Percentiles rank a stretch among this genome's conserved stretches.
phyloP scores from a whole-genome alignment of 2,113 vertebrate genomes.

The Cyanistes caeruleus region DNA sequence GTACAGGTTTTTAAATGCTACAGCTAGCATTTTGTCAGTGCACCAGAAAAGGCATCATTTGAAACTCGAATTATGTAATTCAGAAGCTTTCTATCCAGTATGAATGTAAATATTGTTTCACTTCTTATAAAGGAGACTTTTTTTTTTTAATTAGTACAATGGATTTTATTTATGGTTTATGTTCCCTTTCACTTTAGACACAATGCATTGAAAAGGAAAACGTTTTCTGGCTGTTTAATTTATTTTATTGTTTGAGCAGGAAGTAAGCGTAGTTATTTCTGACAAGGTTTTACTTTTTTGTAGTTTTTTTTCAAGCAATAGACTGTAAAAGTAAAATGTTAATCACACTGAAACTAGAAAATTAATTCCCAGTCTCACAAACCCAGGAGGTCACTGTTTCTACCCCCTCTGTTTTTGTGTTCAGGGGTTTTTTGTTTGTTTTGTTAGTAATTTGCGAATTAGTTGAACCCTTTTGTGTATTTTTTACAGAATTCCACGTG shows the following conservation, averaged over 20 bases:
- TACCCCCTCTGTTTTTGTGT: conserved; percentile 40
- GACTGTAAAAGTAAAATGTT: conserved; percentile 73
- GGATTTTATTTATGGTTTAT: conserved; percentile 80
- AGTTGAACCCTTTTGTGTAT: conserved; percentile 66
- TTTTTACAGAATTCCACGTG: conserved; percentile 79
- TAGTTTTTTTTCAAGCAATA: conserved; percentile 71
- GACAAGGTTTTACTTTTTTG: conserved; percentile 72
- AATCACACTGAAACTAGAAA: conserved; percentile 77
- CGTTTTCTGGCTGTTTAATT: conserved; percentile 82
- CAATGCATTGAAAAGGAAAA: conserved; percentile 74
- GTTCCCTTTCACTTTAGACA: conserved; percentile 75
- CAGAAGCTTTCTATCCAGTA: conserved; percentile 66
- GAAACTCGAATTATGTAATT: conserved; percentile 72
- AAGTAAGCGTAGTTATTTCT: conserved; percentile 74
- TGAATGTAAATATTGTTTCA: conserved; percentile 78
- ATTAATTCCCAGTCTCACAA: conserved; percentile 71
- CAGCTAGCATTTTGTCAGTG: conserved; percentile 45
- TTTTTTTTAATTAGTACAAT: conserved; percentile 68
- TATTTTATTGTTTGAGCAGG: conserved; percentile 80
- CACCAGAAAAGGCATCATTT: conserved; percentile 55
- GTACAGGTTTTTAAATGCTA: conserved; percentile 59
- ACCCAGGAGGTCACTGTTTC: conserved; percentile 66
- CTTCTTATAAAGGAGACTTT: conserved; percentile 69
- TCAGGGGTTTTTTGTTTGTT: conserved; percentile 50
- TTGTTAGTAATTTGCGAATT: conserved; percentile 69